Percentiles rank a stretch among this genome's conserved stretches.
These are phyloP conservation scores for Galemys pyrenaicus DNA, from an alignment of 2,113 vertebrate species.

Conservation along the genomic window DNA sequence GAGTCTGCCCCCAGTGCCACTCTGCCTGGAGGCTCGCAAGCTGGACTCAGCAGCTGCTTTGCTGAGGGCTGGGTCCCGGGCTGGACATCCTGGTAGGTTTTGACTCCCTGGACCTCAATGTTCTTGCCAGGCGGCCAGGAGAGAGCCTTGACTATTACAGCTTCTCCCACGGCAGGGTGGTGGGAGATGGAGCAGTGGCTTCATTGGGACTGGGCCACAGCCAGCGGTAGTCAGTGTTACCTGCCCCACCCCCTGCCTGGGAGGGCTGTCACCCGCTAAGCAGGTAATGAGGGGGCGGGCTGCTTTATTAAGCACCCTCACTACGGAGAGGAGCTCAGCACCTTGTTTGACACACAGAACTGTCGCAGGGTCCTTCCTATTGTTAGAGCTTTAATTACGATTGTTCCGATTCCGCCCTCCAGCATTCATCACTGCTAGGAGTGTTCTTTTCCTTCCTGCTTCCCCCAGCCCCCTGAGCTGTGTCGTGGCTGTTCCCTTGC, in stretches of 20 bases:
- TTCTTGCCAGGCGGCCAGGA: not conserved
- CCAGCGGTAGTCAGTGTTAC: not conserved
- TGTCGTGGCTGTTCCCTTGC: not conserved
- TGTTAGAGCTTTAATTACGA: conserved; percentile 78
- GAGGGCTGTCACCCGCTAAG: conserved; percentile 47
- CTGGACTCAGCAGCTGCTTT: not conserved
- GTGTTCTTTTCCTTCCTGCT: not conserved
- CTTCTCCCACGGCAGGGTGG: not conserved
- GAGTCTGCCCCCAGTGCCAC: not conserved
- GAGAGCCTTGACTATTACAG: not conserved
- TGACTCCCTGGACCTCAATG: not conserved
- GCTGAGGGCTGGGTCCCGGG: not conserved
- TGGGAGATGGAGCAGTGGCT: not conserved
- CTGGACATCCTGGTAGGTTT: rapidly evolving
- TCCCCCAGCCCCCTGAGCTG: not conserved
- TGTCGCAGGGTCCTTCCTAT: conserved; percentile 56
- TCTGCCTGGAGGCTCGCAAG: not conserved
- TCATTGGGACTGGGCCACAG: not conserved
- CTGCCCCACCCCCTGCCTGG: not conserved
- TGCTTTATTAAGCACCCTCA: conserved; percentile 63
- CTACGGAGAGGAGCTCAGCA: conserved; percentile 46
- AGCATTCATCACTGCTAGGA: conserved; percentile 36
- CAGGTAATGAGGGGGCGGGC: conserved; percentile 66
- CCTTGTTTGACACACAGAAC: conserved; percentile 60
- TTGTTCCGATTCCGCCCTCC: conserved; percentile 70